Evolutionary conservation across 1,140 invertebrate species (phyloP), one percentile per base, ranked within the genome.

Genomic region (Euwallacea similis): DNA sequence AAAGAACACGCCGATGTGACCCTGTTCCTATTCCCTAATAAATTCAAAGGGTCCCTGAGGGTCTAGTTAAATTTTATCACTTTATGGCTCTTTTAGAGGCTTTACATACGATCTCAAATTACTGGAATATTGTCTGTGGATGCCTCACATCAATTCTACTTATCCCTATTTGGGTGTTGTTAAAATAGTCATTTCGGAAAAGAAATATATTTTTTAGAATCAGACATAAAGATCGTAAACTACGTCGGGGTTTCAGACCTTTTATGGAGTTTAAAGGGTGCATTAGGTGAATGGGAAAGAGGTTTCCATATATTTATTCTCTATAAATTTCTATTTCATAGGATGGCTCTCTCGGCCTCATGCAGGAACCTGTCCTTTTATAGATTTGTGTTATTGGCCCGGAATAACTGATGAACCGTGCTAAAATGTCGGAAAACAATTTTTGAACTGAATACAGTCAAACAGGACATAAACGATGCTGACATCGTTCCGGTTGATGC

Each of bases 11-110:
- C 16, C 16, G 21, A 42, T 58, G 55, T 68, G 66, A 68, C 66
- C 66, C 56, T 68, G 42, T 68, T 59, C 47, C 10, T 58, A 54
- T 69, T 69, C 59, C 67, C 43, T 69, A 69, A 61, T 62, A 69
- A 62, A 53, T 54, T 62, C 58, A 16, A 54, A 69, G 58, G 60
- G 59, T 61, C 67, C 42, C 59, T 41, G 42, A 69, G 60, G 67
- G 47, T 61, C 67, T 69, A 69, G 58, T 69, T 69, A 69, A 69
- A 55, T 69, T 69, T 69, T 69, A 69, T 69, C 46, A 55, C 67
- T 69, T 62, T 62, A 54, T 62, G 59, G 67, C 15, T 62, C 60
- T 55, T 69, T 62, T 69, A 62, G 42, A 62, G 46, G 10, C 21
- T 61, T 54, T 69, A 58, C 65, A 66, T 66, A 66, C 7, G 43